Conservation (phyloP, 2,113 vertebrate species). For the Acinonyx jubatus region DNA sequence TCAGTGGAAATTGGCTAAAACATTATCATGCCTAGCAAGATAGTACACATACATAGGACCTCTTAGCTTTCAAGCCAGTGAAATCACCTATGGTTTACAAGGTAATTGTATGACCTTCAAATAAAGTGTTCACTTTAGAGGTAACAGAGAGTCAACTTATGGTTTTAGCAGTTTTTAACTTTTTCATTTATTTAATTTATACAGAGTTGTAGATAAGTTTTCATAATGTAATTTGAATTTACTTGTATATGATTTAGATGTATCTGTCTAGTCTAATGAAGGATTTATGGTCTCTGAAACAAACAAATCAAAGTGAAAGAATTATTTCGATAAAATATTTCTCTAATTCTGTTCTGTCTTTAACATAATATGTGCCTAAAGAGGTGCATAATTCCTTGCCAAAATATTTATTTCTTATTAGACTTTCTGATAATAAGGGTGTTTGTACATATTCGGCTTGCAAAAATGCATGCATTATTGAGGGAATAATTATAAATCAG, state of each 20-base stretch:
- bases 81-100: background rate
- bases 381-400: background rate
- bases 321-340: background rate
- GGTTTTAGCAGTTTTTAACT: background rate
- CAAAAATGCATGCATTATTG: background rate
- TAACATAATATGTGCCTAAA: background rate
- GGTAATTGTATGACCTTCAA: background rate
- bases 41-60: background rate
- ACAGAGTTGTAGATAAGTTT: background rate
- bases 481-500: background rate
- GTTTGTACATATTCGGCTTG: background rate
- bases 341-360: background rate
- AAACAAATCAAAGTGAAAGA: background rate
- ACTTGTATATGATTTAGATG: background rate
- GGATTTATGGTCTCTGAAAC: background rate
- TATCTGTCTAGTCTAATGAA: background rate
- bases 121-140: background rate
- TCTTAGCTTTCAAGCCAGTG: background rate
- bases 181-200: background rate
- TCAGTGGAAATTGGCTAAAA: conserved; percentile 7
- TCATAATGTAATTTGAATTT: background rate
- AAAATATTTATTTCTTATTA: background rate
- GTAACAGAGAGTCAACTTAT: background rate
- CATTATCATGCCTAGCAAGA: background rate
- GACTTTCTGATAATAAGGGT: background rate